Evolutionary conservation across 2,888 invertebrate genomes (phyloP).

Genomic region (Sphinx pinastri): DNA sequence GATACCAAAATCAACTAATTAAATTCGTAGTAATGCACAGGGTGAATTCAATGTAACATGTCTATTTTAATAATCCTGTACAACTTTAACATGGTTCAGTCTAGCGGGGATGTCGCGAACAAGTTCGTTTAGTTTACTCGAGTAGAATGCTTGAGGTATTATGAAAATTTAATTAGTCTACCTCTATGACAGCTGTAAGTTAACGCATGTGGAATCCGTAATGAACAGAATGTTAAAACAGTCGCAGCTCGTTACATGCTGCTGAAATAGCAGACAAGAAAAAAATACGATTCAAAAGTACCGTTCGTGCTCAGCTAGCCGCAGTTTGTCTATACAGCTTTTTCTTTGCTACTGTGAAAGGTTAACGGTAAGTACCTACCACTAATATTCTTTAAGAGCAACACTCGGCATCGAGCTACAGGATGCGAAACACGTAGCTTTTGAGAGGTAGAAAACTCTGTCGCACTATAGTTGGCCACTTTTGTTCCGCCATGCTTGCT

Average conservation of each 20-base stretch:
- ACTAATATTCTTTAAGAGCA: conserved; percentile 58
- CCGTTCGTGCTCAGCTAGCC: conserved; percentile 45
- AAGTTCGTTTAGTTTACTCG: conserved; percentile 51
- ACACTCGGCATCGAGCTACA: conserved; percentile 45
- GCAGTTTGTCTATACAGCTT: conserved; percentile 42
- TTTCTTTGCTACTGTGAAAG: conserved; percentile 50
- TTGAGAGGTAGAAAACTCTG: conserved; percentile 25
- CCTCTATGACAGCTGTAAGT: conserved; percentile 46
- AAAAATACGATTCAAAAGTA: conserved; percentile 30
- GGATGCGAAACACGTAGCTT: conserved; percentile 47
- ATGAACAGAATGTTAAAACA: conserved; percentile 45
- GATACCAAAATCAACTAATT: not conserved
- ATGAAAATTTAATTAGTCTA: conserved; percentile 63
- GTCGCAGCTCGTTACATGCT: conserved; percentile 17
- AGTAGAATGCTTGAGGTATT: conserved; percentile 53
- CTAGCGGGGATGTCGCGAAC: conserved; percentile 42
- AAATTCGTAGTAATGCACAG: not conserved
- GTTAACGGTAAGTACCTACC: conserved; percentile 50
- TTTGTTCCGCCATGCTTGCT: conserved; percentile 21
- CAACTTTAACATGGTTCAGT: conserved; percentile 36
- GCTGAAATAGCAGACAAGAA: not conserved
- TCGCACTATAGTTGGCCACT: conserved; percentile 25
- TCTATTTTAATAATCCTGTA: conserved; percentile 26
- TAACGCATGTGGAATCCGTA: conserved; percentile 56
- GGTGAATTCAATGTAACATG: not conserved